Percentiles rank a stretch among this genome's conserved stretches.
Evolutionary conservation across 2,797 vertebrate species (phyloP).

Genomic region (Nannoperca australis): DNA sequence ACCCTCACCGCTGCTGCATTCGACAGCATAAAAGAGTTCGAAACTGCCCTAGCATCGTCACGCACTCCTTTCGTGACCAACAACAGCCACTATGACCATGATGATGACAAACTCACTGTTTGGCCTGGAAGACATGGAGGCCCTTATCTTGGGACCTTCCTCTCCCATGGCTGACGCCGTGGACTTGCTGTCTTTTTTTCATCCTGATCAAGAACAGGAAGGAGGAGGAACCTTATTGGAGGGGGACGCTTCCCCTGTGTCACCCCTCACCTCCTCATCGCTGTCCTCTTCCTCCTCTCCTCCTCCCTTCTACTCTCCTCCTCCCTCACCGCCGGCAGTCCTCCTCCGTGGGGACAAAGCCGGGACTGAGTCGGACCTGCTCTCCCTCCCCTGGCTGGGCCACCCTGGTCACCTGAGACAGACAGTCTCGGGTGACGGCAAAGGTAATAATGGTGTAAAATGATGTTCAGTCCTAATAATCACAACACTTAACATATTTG

Average conservation of each 20-base stretch:
- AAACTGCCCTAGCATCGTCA: slow-evolving; percentile 52
- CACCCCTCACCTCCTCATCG: slow-evolving; percentile 72
- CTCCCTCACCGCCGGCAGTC: slow-evolving; percentile 71
- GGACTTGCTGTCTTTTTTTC: slow-evolving; percentile 49
- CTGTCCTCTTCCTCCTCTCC: slow-evolving; percentile 77
- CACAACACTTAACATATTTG: background rate
- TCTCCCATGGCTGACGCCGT: slow-evolving; percentile 94
- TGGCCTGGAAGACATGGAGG: slow-evolving; percentile 92
- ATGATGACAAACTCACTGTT: slow-evolving; percentile 93
- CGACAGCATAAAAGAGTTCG: slow-evolving; percentile 84
- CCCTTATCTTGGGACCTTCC: slow-evolving; percentile 92
- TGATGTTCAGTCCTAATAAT: slow-evolving; percentile 37
- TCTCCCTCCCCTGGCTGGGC: slow-evolving; percentile 76
- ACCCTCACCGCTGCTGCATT: slow-evolving; percentile 84
- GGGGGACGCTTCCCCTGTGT: slow-evolving; percentile 65
- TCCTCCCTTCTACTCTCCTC: slow-evolving; percentile 78
- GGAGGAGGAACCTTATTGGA: slow-evolving; percentile 69
- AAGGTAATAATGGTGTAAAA: slow-evolving; percentile 72
- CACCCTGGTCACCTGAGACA: slow-evolving; percentile 72
- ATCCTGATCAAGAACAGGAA: slow-evolving; percentile 70
- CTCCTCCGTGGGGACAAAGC: slow-evolving; percentile 74
- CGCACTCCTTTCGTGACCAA: slow-evolving; percentile 78
- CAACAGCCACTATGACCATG: slow-evolving; percentile 86
- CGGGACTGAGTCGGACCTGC: slow-evolving; percentile 75
- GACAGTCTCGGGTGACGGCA: slow-evolving; percentile 55